phyloP scores from a whole-genome alignment of 2,113 vertebrate species.

The Osmerus eperlanus region DNA sequence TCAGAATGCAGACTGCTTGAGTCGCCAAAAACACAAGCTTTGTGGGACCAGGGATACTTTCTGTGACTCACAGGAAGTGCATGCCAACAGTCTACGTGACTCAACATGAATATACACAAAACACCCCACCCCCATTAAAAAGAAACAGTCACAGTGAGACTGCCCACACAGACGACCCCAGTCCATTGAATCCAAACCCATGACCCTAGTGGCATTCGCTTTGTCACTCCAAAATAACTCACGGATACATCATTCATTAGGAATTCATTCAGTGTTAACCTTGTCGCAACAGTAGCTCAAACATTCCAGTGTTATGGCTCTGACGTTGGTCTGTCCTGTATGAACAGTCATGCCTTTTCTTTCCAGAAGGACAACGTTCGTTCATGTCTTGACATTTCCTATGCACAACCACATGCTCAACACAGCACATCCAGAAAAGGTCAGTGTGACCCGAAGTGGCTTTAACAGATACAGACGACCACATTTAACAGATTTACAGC shows the following conservation, averaged over 20 bases:
- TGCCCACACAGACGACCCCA: constrained; percentile 6
- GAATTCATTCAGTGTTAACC: constrained; percentile 31
- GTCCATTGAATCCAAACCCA: constrained; percentile 36
- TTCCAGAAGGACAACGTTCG: too few relatives aligned
- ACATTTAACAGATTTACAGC: constrained; percentile 15
- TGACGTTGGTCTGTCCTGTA: constrained; percentile 15
- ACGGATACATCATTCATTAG: background rate
- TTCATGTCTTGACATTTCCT: too few relatives aligned
- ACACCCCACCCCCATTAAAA: background rate
- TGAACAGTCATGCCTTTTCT: too few relatives aligned
- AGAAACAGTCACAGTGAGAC: constrained; percentile 30
- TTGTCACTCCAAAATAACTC: background rate
- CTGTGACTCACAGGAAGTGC: constrained; percentile 7
- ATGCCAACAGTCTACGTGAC: constrained; percentile 16
- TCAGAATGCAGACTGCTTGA: too few relatives aligned
- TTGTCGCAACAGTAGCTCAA: constrained; percentile 22
- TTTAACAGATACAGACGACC: too few relatives aligned
- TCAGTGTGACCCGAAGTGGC: background rate
- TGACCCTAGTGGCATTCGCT: background rate
- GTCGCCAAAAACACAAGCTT: constrained; percentile 7
- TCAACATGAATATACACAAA: constrained; percentile 3
- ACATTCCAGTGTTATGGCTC: constrained; percentile 25
- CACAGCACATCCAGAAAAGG: background rate
- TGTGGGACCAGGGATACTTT: constrained; percentile 7
- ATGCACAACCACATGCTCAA: background rate